Base-by-base conservation (phyloP, 2,888 invertebrate genomes). In the Drosophila incognita region DNA sequence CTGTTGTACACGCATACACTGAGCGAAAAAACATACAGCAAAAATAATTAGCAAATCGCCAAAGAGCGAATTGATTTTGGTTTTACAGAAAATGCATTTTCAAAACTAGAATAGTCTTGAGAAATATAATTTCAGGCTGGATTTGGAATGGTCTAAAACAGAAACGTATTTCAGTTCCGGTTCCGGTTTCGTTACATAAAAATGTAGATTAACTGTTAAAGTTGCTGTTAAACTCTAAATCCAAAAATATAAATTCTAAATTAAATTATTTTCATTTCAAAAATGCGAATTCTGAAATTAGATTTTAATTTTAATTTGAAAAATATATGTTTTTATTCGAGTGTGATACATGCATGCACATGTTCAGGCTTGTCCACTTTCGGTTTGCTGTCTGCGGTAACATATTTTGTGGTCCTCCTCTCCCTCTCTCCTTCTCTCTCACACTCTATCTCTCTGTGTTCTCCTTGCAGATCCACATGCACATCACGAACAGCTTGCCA, bases 401-500 rank as follows among this genome's bases (percentile, higher is more conserved):
- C 73, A 60, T 74, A 52, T 71, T 83, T 74, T 81, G 83, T 72
- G 83, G 35, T 24, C 24, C 24, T 8, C 4, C 15, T 31, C 24
- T 29, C 0, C 21, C 1, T 0, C 7, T n/a, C 1, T 27, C 11
- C 0, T 8, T n/a, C 11, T 15, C 7, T 27, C 54, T 35, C 38
- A 42, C 46, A 42, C 29, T 31, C 18, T 6, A 11, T 48, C 29
- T 56, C 24, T 21, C 40, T 48, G 6, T 33, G 21, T 11, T 54
- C 61, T 52, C 36, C 57, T 73, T 63, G n/a, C 72, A 91, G 92
- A 92, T 83, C 82, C 91, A 61, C 91, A 92, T 81, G 76, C 90
- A 67, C 92, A 92, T 91, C 92, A 92, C 87, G 92, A 92, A 82
- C 92, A 92, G 76, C 82, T 92, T 77, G 80, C 91, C 82, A 92